Conservation (phyloP, 1,140 invertebrate genomes). For the Chymomyza costata region DNA sequence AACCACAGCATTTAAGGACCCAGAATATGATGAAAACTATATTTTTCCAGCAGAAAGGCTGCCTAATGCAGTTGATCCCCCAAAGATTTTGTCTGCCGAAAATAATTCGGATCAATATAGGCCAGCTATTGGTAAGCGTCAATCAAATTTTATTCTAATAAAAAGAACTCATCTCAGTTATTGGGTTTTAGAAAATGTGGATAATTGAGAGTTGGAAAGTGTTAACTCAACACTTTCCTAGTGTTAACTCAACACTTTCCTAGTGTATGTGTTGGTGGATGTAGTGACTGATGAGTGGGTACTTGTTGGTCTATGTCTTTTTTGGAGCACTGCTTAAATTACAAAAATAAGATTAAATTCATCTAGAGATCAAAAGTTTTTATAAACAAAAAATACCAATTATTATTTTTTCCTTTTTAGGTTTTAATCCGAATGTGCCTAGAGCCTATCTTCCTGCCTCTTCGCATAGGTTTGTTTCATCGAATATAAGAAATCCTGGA, state of each 20-base stretch:
- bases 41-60: conserved; percentile 87
- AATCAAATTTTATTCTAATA: conserved; percentile 21
- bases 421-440: conserved; percentile 15
- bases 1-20: conserved; percentile 88
- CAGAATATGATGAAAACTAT: conserved; percentile 84
- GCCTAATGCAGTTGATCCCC: conserved; percentile 82
- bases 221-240: too few species aligned
- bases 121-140: conserved; percentile 48
- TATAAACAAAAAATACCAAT: neutral
- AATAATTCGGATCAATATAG: conserved; percentile 37
- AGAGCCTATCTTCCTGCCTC: conserved; percentile 29
- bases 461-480: conserved; percentile 14
- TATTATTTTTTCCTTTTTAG: conserved; percentile 2
- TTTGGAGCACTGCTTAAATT: too few species aligned
- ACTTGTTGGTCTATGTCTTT: too few species aligned
- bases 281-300: too few species aligned
- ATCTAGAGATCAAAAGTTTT: conserved; percentile 8
- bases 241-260: too few species aligned
- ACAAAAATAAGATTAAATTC: too few species aligned
- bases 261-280: too few species aligned
- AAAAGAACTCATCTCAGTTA: too few species aligned
- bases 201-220: too few species aligned
- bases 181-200: too few species aligned
- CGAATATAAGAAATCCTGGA: conserved; percentile 6
- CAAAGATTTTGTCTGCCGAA: conserved; percentile 85